A percentile compares a stretch with the other conserved stretches of the same genome.
phyloP scores from a whole-genome alignment of 2,888 invertebrate species.

The Luffia ferchaultella region DNA sequence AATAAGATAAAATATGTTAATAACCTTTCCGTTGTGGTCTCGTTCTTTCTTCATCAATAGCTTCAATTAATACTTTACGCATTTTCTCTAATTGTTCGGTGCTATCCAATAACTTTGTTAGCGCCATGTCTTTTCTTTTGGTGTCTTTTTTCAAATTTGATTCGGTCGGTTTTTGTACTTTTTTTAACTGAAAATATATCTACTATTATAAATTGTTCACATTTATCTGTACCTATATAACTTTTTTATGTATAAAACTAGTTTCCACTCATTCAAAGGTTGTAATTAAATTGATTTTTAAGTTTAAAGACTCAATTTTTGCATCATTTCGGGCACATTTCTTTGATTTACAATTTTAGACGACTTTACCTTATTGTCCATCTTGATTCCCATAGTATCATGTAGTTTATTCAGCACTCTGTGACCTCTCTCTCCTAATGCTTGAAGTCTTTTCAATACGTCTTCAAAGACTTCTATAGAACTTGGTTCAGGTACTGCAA shows the following conservation, averaged over 20 bases:
- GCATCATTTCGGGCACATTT: no score
- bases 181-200: background rate
- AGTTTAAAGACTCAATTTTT: no score
- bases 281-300: no score
- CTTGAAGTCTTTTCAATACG: slow-evolving; percentile 61
- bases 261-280: no score
- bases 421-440: slow-evolving; percentile 65
- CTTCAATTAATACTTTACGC: slow-evolving; percentile 43
- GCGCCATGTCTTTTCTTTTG: slow-evolving; percentile 17
- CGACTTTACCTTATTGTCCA: background rate
- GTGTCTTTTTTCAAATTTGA: slow-evolving; percentile 3
- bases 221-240: no score
- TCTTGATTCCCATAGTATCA: slow-evolving; percentile 37
- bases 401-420: slow-evolving; percentile 64
- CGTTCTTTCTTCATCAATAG: slow-evolving; percentile 51
- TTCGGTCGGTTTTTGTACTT: background rate
- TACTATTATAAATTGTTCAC: no score
- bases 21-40: slow-evolving; percentile 23
- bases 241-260: no score
- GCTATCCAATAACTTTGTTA: slow-evolving; percentile 33
- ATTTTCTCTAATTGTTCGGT: slow-evolving; percentile 43
- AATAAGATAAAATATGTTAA: no score
- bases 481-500: slow-evolving; percentile 21
- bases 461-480: slow-evolving; percentile 67
- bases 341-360: no score